Percentiles rank a stretch among this genome's conserved stretches.
These are phyloP conservation scores for Rotaria magnacalcarata DNA, from an alignment of 2,888 invertebrate species.

Conservation along the genomic window DNA sequence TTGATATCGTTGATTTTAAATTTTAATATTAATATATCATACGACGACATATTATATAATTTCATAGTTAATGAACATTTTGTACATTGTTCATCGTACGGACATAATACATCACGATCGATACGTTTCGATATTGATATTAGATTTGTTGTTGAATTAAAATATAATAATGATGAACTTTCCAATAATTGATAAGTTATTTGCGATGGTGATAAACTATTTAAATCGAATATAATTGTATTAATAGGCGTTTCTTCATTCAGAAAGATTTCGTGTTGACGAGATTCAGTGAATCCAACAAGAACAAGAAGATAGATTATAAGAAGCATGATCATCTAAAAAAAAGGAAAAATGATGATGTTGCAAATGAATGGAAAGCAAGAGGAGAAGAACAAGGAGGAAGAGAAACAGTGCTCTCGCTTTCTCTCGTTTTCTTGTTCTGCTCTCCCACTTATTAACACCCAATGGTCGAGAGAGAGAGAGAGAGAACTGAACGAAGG, in stretches of 20 bases:
- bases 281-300: neutral
- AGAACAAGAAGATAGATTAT: neutral
- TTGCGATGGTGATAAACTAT: neutral
- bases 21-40: constrained; percentile 15
- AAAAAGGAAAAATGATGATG: neutral
- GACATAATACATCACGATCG: constrained; percentile 30
- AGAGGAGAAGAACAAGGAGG: neutral
- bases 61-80: neutral
- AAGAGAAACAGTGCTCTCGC: neutral
- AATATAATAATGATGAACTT: neutral
- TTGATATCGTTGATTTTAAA: constrained; percentile 3
- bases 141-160: constrained; percentile 26
- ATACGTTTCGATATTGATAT: constrained; percentile 17
- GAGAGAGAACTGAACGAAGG: neutral
- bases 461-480: neutral
- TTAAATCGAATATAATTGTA: constrained; percentile 33
- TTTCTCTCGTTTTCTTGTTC: neutral
- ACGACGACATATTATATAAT: neutral
- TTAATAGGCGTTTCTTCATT: neutral
- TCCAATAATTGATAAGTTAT: constrained; percentile 29
- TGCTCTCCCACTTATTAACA: neutral
- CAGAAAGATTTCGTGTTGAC: neutral
- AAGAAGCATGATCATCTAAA: constrained; percentile 13
- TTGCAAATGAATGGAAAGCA: neutral
- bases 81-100: neutral